Percentiles rank a stretch among this genome's conserved stretches.
phyloP scores from a whole-genome alignment of 2,113 vertebrate species.

The Crypturellus undulatus region DNA sequence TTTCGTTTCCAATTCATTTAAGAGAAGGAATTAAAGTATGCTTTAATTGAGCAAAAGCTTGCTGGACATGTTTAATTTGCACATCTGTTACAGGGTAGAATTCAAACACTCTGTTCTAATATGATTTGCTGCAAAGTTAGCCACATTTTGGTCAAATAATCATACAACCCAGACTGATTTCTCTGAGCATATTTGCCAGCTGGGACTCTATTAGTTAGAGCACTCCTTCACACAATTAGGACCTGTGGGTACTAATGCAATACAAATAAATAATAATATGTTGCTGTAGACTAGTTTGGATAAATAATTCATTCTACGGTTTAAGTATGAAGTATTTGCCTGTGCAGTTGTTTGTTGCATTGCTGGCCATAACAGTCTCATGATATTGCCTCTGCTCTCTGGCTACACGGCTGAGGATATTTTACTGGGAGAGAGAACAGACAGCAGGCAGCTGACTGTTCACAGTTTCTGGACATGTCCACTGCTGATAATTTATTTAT shows the following conservation, averaged over 20 bases:
- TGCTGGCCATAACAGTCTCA: neutral
- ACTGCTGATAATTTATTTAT: constrained; percentile 25
- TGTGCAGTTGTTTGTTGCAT: neutral
- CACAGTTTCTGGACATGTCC: neutral
- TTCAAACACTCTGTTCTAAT: neutral
- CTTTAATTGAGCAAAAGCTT: constrained; percentile 19
- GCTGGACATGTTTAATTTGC: neutral
- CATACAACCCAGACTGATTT: neutral
- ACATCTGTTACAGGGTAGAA: neutral
- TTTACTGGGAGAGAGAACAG: neutral
- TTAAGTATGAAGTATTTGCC: neutral
- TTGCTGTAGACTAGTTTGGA: neutral
- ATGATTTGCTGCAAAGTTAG: neutral
- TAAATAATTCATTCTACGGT: constrained; percentile 20
- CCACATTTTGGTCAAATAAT: constrained; percentile 27
- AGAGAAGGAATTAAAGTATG: neutral
- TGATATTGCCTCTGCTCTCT: neutral
- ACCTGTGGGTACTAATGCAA: neutral
- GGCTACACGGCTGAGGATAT: neutral
- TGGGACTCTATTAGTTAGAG: constrained; percentile 35
- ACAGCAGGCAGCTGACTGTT: neutral
- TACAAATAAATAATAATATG: constrained; percentile 13
- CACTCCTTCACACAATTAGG: neutral
- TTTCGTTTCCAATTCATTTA: neutral
- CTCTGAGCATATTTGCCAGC: neutral